phyloP scores from a whole-genome alignment of 1,140 invertebrate genomes.

The Cyclargus thomasi region DNA sequence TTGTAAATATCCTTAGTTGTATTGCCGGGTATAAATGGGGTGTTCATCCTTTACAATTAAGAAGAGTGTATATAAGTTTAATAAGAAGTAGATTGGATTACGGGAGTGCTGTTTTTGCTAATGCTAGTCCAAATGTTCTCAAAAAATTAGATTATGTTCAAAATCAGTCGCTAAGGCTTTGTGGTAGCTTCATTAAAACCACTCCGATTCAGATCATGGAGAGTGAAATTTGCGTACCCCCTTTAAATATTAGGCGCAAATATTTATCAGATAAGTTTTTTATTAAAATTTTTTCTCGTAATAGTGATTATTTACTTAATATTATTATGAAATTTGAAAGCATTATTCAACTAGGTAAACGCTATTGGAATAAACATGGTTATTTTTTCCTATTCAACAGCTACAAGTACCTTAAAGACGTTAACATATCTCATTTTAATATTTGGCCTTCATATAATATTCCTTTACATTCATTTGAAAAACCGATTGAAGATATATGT shows the following conservation, averaged over 20 bases:
- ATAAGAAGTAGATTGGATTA: too few species aligned
- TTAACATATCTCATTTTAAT: background rate
- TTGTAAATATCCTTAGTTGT: too few species aligned
- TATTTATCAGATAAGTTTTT: background rate
- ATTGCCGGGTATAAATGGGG: too few species aligned
- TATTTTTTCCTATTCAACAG: background rate
- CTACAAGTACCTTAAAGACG: background rate
- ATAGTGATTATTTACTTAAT: background rate
- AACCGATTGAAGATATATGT: constrained; percentile 7
- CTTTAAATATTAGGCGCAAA: background rate
- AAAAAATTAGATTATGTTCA: too few species aligned
- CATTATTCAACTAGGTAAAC: background rate
- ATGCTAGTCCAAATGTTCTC: too few species aligned
- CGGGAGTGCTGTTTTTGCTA: too few species aligned
- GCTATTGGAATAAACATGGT: background rate
- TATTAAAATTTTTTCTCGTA: background rate
- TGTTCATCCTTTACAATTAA: too few species aligned
- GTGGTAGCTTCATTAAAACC: too few species aligned
- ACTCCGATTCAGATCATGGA: too few species aligned
- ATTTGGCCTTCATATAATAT: constrained; percentile 2
- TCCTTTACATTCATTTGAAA: background rate
- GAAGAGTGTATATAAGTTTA: too few species aligned
- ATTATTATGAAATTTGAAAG: background rate
- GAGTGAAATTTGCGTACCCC: background rate
- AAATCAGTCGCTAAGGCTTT: too few species aligned